These are phyloP conservation scores for Trisateles emortualis DNA, from an alignment of 2,888 invertebrate genomes.

Conservation along the genomic window DNA sequence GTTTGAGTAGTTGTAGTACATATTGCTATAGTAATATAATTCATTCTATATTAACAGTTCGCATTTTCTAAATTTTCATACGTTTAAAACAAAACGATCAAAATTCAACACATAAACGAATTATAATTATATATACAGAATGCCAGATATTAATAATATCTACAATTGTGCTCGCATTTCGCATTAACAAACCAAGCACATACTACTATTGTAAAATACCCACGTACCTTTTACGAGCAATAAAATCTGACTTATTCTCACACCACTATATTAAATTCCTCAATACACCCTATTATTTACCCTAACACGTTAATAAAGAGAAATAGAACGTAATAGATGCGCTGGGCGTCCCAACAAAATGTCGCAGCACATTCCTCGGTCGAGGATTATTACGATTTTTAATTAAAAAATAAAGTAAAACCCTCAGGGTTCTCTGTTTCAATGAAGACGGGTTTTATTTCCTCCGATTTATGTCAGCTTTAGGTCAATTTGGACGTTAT, in stretches of 20 bases:
- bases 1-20: too few species aligned
- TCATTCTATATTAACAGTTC: too few species aligned
- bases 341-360: slow-evolving; percentile 30
- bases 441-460: slow-evolving; percentile 51
- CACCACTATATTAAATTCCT: slow-evolving; percentile 42
- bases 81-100: too few species aligned
- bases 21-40: too few species aligned
- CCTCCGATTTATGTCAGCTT: slow-evolving; percentile 44
- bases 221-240: slow-evolving; percentile 13
- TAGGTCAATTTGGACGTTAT: slow-evolving; percentile 48
- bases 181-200: slow-evolving; percentile 2
- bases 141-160: slow-evolving; percentile 10
- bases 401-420: slow-evolving; percentile 55
- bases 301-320: slow-evolving; percentile 36
- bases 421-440: slow-evolving; percentile 30
- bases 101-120: too few species aligned
- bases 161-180: not conserved
- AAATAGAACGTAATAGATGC: slow-evolving; percentile 29
- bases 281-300: slow-evolving; percentile 37
- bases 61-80: too few species aligned
- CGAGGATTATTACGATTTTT: slow-evolving; percentile 49
- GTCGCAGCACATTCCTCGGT: slow-evolving; percentile 36
- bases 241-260: slow-evolving; percentile 30
- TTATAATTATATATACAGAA: too few species aligned
- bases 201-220: not conserved